Evolutionary conservation across 2,113 vertebrate species (phyloP), one percentile per base, ranked within the genome.

Genomic region (Capreolus pygargus): DNA sequence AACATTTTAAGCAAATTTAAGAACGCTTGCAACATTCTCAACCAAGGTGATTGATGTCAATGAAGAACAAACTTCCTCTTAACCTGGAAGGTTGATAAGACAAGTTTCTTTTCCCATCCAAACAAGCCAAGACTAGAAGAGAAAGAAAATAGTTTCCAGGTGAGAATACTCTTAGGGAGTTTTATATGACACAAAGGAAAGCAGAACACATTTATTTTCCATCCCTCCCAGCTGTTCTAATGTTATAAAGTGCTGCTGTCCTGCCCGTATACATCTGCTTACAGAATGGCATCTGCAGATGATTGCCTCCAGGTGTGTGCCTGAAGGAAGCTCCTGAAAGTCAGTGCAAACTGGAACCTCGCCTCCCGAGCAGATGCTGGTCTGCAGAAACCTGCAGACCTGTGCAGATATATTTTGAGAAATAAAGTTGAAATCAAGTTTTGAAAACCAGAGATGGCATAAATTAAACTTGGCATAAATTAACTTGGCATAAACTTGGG

Each of bases 61-160:
- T 61, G 85, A 96, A 95, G 23, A 89, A 60, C 74, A 93, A 87
- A 90, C 82, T 96, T 98, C 39, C 85, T 91, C 92, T 85, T 95
- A 78, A 81, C 23, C 67, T 94, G 60, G 76, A 96, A 96, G 91
- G 79, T 64, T 94, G 86, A 91, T 61, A 43, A 97, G 89, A 70
- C 54, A 86, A 97, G 55, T 89, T 96, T 95, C 94, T 91, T 74
- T 95, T 60, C n/a, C 52, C 36, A 55, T 55, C 85, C 47, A 91
- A 97, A 94, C 30, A 64, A 96, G 88, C 55, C 82, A 89, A 76
- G 76, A 39, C 79, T 67, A 81, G 82, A 74, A 85, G 36, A 98
- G 76, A 92, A 79, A n/a, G 95, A 96, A 97, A 98, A 98, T 89
- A 87, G 97, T 88, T 97, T 98, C 97, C 97, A 98, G 98, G 97